phyloP scores from a whole-genome alignment of 2,888 invertebrate genomes.

The Lomographa bimaculata region DNA sequence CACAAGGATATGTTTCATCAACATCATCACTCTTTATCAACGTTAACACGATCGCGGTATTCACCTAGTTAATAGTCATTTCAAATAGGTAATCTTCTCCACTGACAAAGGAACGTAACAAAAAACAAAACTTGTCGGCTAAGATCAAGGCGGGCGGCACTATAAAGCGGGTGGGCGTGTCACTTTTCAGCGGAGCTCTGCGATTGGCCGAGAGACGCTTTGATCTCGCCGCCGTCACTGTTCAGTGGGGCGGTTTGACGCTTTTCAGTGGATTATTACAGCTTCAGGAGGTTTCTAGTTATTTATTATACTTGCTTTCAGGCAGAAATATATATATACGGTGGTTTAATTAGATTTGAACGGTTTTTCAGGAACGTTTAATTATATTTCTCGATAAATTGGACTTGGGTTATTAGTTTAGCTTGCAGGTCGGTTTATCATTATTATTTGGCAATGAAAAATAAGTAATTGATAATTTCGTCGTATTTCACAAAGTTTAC shows the following conservation, averaged over 20 bases:
- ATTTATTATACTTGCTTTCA: constrained; percentile 43
- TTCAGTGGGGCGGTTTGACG: constrained; percentile 61
- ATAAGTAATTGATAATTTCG: no score
- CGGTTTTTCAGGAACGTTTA: no score
- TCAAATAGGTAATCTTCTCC: no score
- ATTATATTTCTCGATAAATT: no score
- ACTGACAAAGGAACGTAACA: neutral
- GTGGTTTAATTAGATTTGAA: constrained; percentile 30
- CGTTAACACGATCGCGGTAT: no score
- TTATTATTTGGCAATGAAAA: no score
- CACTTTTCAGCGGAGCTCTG: constrained; percentile 67
- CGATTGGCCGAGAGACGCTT: constrained; percentile 58
- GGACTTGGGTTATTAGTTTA: no score
- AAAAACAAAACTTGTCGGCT: constrained; percentile 36
- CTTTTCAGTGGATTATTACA: constrained; percentile 64
- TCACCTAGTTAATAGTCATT: no score
- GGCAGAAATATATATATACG: constrained; percentile 25
- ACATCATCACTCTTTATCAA: no score
- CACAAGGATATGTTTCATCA: no score
- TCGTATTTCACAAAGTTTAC: no score
- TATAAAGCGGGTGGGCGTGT: constrained; percentile 78
- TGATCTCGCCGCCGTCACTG: constrained; percentile 60
- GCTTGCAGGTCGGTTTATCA: no score
- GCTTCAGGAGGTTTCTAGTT: constrained; percentile 36
- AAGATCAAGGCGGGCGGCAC: constrained; percentile 60